A percentile compares a stretch with the other conserved stretches of the same genome.
Conservation (phyloP, 2,888 invertebrate genomes). For the Branchinecta sandiegonensis region DNA sequence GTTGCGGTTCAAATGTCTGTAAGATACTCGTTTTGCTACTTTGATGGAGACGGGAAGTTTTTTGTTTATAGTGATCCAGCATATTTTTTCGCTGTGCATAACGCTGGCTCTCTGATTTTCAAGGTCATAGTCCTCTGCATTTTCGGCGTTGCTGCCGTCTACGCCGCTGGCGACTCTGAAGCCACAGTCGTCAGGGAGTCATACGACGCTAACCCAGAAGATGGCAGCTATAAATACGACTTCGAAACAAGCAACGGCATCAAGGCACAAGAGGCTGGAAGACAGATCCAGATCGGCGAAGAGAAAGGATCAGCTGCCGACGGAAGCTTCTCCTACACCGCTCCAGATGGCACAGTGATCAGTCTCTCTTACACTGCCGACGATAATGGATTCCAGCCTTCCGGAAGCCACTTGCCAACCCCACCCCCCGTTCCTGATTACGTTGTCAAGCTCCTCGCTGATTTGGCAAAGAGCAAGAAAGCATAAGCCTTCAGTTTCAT, state of each 20-base stretch:
- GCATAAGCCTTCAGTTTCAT: too few species aligned
- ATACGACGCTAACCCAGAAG: not conserved
- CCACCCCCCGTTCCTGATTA: too few species aligned
- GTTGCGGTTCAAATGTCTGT: too few species aligned
- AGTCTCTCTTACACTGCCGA: conserved; percentile 41
- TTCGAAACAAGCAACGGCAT: conserved; percentile 22
- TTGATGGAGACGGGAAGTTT: too few species aligned
- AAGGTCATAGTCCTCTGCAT: too few species aligned
- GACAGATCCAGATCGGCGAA: conserved; percentile 18
- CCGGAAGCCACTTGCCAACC: conserved; percentile 26
- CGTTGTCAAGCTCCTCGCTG: too few species aligned
- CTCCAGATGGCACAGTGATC: conserved; percentile 40
- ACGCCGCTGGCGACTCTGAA: not conserved
- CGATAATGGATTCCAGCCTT: conserved; percentile 43
- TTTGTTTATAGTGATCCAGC: too few species aligned
- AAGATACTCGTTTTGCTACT: too few species aligned
- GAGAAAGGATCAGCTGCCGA: conserved; percentile 33
- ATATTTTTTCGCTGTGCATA: too few species aligned
- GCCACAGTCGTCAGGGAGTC: not conserved
- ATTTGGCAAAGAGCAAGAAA: too few species aligned
- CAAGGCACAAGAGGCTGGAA: conserved; percentile 21
- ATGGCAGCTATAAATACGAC: conserved; percentile 6
- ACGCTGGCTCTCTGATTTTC: too few species aligned
- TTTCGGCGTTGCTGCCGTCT: not conserved
- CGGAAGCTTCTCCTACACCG: conserved; percentile 40